Conservation (phyloP, 2,888 invertebrate species). For the Trachelus iudaicus region DNA sequence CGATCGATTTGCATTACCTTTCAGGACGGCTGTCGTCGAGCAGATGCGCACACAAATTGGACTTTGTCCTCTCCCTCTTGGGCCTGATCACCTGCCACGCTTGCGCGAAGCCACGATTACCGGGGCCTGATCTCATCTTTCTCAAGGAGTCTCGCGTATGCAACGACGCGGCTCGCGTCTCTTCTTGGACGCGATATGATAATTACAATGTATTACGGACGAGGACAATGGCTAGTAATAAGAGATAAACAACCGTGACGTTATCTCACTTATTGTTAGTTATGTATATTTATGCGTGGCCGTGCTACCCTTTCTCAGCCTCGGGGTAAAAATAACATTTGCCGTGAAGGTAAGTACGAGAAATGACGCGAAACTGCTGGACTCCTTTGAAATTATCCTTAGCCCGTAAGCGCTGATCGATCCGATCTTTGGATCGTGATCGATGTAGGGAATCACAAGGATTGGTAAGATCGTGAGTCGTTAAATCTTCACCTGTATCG, state of each 20-base stretch:
- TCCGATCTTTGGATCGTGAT: not conserved
- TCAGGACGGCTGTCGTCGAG: slow-evolving; percentile 59
- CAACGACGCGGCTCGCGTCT: not conserved
- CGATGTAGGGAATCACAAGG: not conserved
- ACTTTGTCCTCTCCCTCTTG: slow-evolving; percentile 40
- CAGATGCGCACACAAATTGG: slow-evolving; percentile 62
- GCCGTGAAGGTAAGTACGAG: not conserved
- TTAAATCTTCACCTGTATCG: not conserved
- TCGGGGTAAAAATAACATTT: not conserved
- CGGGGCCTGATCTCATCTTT: not conserved
- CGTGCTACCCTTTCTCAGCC: not conserved
- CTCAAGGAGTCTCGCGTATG: not conserved
- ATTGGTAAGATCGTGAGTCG: not conserved
- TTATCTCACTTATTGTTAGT: not conserved
- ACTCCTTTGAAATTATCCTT: not conserved
- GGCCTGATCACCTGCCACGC: slow-evolving; percentile 46
- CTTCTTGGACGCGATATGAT: not conserved
- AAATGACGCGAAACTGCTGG: not conserved
- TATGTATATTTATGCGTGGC: not conserved
- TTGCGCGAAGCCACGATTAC: slow-evolving; percentile 49
- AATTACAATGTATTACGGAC: not conserved
- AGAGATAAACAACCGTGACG: not conserved
- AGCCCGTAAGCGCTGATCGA: not conserved
- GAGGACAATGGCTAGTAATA: not conserved
- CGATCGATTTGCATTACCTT: slow-evolving; percentile 56